Evolutionary conservation across 1,140 invertebrate genomes (phyloP), one percentile per base, ranked within the genome.

Genomic region (Brachionus plicatilis): DNA sequence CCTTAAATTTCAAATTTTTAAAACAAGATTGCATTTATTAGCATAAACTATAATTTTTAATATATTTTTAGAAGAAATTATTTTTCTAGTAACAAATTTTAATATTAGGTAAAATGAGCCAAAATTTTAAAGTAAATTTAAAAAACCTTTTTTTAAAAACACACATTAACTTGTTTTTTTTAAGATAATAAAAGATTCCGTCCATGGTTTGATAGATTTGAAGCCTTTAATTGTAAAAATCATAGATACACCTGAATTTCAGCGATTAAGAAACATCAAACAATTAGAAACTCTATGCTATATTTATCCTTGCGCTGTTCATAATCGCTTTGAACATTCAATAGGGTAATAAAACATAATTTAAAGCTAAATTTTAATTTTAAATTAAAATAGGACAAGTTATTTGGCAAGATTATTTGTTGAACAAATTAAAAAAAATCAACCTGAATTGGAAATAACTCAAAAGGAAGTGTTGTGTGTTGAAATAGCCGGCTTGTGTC

Each of bases 231-330:
- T 90, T 86, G 88, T 91, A 0, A 87, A 86, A 17, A 90, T 93
- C 11, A 92, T 93, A 7, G 92, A 93, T 86, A 93, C 92, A 0
- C 90, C 89, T 17, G 88, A 93, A 86, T 93, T 93, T 87, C 92
- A 93, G 87, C 86, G 92, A 65, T 87, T 93, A 9, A 87, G 92
- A 45, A 87, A 89, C 85, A 85, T 93, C 11, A 92, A 91, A 84
- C 92, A 93, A 86, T 87, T 92, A 17, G 92, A 92, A 5, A 84
- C 87, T n/a, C 85, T 86, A 53, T 90, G 91, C 85, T 89, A 89
- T 84, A 92, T 93, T 3, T 93, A 90, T 86, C 92, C 92, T 3
- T 89, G 90, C 17, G 92, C 92, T 2, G 86, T 88, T 43, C 90
- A 93, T 86, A 92, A 89, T 85, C 88, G 92, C 84, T 93, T 93